Percentiles rank a stretch among this genome's conserved stretches.
Evolutionary conservation across 1,140 invertebrate species (phyloP).

Genomic region (Phocides pigmalion): DNA sequence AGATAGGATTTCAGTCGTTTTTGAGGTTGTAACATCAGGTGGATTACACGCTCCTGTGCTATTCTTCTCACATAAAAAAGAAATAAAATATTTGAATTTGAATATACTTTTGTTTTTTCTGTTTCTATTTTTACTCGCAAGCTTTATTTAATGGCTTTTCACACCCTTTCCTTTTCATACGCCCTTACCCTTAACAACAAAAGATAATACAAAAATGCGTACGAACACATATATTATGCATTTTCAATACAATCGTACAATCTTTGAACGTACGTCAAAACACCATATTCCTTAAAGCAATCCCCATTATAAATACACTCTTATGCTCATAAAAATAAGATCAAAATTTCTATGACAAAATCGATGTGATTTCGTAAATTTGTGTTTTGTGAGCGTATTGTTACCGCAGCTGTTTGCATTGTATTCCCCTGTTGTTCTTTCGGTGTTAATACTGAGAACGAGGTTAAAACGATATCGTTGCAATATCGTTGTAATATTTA

Average conservation of each 20-base stretch:
- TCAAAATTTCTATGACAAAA: constrained; percentile 21
- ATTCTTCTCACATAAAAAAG: too few species aligned
- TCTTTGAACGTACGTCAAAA: not conserved
- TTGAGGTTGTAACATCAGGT: too few species aligned
- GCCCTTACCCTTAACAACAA: too few species aligned
- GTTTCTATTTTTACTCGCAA: too few species aligned
- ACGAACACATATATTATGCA: not conserved
- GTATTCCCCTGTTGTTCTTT: constrained; percentile 26
- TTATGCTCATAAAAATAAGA: constrained; percentile 4
- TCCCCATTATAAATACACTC: not conserved
- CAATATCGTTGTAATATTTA: too few species aligned
- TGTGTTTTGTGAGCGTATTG: constrained; percentile 30
- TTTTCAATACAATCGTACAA: constrained; percentile 2
- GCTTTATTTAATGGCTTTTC: too few species aligned
- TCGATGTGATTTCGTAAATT: constrained; percentile 25
- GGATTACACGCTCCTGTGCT: too few species aligned
- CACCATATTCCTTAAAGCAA: not conserved
- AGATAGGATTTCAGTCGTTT: too few species aligned
- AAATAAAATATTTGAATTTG: too few species aligned
- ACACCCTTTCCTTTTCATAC: too few species aligned
- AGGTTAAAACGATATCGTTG: constrained; percentile 12
- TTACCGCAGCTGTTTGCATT: constrained; percentile 24
- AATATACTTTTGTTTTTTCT: too few species aligned
- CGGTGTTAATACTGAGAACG: not conserved
- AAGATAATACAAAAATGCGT: too few species aligned